phyloP scores from a whole-genome alignment of 2,797 vertebrate species.

The Pangasius larnaudii region DNA sequence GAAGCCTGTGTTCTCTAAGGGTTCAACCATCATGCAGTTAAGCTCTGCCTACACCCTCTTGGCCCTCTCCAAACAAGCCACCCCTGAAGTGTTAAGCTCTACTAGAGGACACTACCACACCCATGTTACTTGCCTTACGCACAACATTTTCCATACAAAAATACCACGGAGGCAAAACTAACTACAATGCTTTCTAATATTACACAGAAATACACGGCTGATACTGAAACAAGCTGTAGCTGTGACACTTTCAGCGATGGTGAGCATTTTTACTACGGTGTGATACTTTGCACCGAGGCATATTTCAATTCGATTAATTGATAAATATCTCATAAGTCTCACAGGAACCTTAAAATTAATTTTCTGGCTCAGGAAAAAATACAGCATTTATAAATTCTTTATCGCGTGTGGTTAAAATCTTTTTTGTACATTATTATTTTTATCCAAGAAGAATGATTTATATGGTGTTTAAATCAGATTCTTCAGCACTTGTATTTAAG shows the following conservation, averaged over 20 bases:
- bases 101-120: conserved; percentile 32
- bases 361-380: too few species aligned
- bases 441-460: background rate
- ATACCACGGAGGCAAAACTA: background rate
- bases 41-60: conserved; percentile 17
- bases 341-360: background rate
- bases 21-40: conserved; percentile 66
- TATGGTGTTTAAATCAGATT: background rate
- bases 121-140: background rate
- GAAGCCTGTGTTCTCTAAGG: conserved; percentile 73
- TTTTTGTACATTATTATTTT: background rate
- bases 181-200: background rate
- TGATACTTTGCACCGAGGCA: background rate
- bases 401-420: too few species aligned
- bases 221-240: background rate
- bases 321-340: background rate
- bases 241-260: background rate
- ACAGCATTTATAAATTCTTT: background rate
- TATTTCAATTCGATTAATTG: background rate
- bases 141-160: conserved; percentile 15
- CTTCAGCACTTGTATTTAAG: background rate
- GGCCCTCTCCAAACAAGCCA: conserved; percentile 30
- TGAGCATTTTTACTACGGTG: background rate
- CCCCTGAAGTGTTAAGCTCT: background rate
- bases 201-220: background rate